Evolutionary conservation across 2,797 vertebrate species (phyloP).

Genomic region (Phataginus tricuspis): DNA sequence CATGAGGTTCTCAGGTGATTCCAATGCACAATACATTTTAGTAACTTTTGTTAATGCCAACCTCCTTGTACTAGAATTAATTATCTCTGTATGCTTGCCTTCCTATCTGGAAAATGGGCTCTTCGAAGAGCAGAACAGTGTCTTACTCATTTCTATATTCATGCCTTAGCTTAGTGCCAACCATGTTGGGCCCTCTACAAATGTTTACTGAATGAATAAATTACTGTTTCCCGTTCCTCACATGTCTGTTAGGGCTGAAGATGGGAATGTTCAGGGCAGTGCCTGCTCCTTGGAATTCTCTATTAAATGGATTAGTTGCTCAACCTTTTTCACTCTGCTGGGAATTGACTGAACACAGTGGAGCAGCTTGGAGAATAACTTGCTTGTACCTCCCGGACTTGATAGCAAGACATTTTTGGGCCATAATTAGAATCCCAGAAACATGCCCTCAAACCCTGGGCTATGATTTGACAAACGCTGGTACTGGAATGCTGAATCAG

Average conservation of each 20-base stretch:
- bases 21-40: background rate
- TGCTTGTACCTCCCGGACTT: conserved; percentile 32
- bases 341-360: background rate
- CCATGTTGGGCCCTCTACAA: background rate
- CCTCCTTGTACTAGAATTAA: conserved; percentile 32
- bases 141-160: conserved; percentile 9
- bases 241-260: background rate
- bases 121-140: conserved; percentile 29
- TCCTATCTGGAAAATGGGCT: conserved; percentile 41
- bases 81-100: conserved; percentile 32
- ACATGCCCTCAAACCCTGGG: conserved; percentile 36
- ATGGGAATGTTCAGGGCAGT: background rate
- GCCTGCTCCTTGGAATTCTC: background rate
- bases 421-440: conserved; percentile 57
- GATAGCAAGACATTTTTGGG: background rate
- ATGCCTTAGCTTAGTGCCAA: background rate
- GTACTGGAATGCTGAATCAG: background rate
- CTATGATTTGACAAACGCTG: conserved; percentile 12
- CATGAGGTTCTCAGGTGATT: background rate
- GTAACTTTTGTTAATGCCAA: background rate
- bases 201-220: conserved; percentile 49
- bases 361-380: background rate
- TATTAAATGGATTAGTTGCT: background rate
- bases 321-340: background rate
- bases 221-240: background rate